Base-by-base conservation (phyloP, 35 echinoderm and acorn worm genomes). In the Nesometra sesokonis region DNA sequence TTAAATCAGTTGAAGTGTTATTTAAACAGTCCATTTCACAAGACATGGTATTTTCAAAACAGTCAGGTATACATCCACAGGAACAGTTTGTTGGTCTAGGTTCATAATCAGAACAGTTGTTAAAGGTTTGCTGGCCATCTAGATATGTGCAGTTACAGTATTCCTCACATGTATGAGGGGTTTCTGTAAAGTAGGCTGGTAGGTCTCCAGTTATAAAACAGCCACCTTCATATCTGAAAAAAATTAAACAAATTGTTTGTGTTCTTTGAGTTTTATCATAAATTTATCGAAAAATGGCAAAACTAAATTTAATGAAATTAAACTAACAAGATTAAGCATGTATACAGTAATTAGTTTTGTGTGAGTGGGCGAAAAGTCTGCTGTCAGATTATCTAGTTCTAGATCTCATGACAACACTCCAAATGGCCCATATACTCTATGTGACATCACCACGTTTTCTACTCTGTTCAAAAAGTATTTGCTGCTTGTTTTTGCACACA, bases 111-210 rank as follows among this genome's bases (percentile, higher is more conserved):
- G 89, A 85, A 79, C 93, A 91, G 77, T 94, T 94, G n/a, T 17
- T 83, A 77, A 80, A 77, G 9, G 40, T 30, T 19, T 77, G 82
- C 7, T 78, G 67, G 11, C 84, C 82, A 29, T 78, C 35, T 57
- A 85, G 11, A 35, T 88, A 94, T 0, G 93, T 94, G 80, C 93
- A 94, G 47, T 94, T 91, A 84, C 93, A 94, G 76, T 88, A 94
- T 11, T 91, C 86, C 4, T 88, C 88, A 88, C 93, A 94, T 13
- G 89, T 89, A 19, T 89, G 89, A 19, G 57, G 81, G 8, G 35
- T 13, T 31, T 94, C 93, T 31, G 89, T 86, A 17, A 31, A 23
- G 35, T 87, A 86, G 36, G 43, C 21, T 52, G 84, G 85, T 4
- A 91, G 82, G 40, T 85, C 81, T 35, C 93, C 93, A 29, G 88